Percentiles rank a stretch among this genome's conserved stretches.
phyloP scores from a whole-genome alignment of 1,140 invertebrate species.

The Papilio xuthus region DNA sequence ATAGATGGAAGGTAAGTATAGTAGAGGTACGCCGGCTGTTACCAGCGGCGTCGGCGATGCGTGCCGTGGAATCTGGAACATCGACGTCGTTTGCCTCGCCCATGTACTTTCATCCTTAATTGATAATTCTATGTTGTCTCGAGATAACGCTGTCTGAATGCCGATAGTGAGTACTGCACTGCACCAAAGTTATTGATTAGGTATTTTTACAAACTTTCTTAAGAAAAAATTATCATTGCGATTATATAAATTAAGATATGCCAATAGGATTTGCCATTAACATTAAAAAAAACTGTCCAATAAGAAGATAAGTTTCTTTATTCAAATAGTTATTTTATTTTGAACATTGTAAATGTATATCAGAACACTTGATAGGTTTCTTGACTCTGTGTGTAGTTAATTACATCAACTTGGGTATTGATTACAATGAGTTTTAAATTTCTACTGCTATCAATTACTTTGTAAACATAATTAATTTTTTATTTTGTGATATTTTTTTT shows the following conservation, averaged over 20 bases:
- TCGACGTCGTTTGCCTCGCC: conserved; percentile 40
- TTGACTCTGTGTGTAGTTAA: neutral
- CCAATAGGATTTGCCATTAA: neutral
- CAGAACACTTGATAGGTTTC: conserved; percentile 18
- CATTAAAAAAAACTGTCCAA: neutral
- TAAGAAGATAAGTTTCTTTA: neutral
- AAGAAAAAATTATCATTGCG: neutral
- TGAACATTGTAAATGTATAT: neutral
- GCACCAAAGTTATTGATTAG: conserved; percentile 53
- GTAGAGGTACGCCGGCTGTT: conserved; percentile 40
- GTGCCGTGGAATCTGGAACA: conserved; percentile 54
- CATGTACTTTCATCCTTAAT: conserved; percentile 50
- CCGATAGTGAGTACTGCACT: conserved; percentile 48
- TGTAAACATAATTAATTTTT: neutral
- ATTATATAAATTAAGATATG: neutral
- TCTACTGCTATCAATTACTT: neutral
- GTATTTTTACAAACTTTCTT: conserved; percentile 33
- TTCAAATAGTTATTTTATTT: neutral
- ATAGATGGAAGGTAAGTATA: conserved; percentile 51
- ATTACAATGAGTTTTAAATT: conserved; percentile 12
- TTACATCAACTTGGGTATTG: conserved; percentile 26
- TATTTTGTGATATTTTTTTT: too few relatives aligned
- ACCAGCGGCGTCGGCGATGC: conserved; percentile 49
- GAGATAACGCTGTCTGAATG: conserved; percentile 40
- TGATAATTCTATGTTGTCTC: conserved; percentile 40